These are phyloP conservation scores for Tetragonula carbonaria DNA, from an alignment of 2,888 invertebrate species.

Conservation along the genomic window DNA sequence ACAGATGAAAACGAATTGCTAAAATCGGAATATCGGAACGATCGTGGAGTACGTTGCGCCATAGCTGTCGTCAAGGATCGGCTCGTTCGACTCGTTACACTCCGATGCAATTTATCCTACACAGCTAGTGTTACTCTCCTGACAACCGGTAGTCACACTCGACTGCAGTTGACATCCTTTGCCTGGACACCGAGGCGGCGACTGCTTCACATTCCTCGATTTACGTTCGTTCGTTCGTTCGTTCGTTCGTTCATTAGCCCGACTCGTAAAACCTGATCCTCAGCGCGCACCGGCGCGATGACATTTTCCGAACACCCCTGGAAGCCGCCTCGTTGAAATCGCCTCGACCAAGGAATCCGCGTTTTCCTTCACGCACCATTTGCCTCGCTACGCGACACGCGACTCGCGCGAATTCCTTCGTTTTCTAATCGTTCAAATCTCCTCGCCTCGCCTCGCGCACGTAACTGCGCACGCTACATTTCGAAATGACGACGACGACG, in stretches of 20 bases:
- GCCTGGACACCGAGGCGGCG: conserved; percentile 34
- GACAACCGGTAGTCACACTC: conserved; percentile 70
- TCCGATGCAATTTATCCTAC: conserved; percentile 66
- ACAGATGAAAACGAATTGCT: no score
- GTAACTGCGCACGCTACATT: not conserved
- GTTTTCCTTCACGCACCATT: conserved; percentile 51
- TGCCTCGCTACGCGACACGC: conserved; percentile 50
- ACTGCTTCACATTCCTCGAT: conserved; percentile 39
- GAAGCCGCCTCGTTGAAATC: conserved; percentile 22
- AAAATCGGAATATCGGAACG: conserved; percentile 14
- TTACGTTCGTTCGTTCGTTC: conserved; percentile 41
- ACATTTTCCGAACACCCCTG: conserved; percentile 51
- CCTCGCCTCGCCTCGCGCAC: not conserved
- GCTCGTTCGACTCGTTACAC: conserved; percentile 52
- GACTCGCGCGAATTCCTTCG: conserved; percentile 29
- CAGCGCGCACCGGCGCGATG: conserved; percentile 16
- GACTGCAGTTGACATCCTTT: conserved; percentile 71
- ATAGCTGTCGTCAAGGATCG: conserved; percentile 44
- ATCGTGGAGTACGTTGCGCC: conserved; percentile 44
- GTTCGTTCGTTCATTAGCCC: conserved; percentile 24
- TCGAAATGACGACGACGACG: not conserved
- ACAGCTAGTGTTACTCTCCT: conserved; percentile 63
- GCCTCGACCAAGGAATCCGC: conserved; percentile 17
- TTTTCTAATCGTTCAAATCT: conserved; percentile 7
- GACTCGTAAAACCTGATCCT: conserved; percentile 55